Conservation (phyloP, 2,113 vertebrate genomes). For the Glaucomys volans region DNA sequence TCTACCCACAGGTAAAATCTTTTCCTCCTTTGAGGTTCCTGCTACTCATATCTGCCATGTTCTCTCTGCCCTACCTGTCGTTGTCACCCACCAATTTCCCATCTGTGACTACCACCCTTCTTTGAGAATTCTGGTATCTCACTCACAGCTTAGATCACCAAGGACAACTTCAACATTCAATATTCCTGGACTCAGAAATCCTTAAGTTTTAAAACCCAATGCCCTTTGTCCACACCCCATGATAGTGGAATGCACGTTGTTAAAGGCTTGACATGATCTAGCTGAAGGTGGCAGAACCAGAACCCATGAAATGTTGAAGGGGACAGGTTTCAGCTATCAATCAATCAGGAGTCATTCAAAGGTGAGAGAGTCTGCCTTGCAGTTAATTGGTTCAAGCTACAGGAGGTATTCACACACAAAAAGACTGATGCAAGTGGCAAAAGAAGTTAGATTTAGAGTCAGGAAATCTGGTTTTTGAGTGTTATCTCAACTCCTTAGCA, state of each 20-base stretch:
- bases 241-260: not conserved
- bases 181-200: not conserved
- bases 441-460: not conserved
- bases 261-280: not conserved
- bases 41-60: not conserved
- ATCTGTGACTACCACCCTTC: not conserved
- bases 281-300: not conserved
- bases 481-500: not conserved
- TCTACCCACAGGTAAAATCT: not conserved
- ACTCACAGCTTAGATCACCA: not conserved
- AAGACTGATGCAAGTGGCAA: not conserved
- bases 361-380: not conserved
- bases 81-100: not conserved
- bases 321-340: not conserved
- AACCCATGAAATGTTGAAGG: not conserved
- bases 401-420: not conserved
- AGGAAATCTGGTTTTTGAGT: constrained; percentile 13
- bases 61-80: not conserved
- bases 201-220: not conserved
- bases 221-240: not conserved
- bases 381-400: not conserved
- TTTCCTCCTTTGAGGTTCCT: not conserved
- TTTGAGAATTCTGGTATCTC: not conserved
- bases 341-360: not conserved
- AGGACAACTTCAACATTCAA: not conserved